Percentiles rank a stretch among this genome's conserved stretches.
Evolutionary conservation across 1,140 invertebrate species (phyloP).

Genomic region (Achroia grisella): DNA sequence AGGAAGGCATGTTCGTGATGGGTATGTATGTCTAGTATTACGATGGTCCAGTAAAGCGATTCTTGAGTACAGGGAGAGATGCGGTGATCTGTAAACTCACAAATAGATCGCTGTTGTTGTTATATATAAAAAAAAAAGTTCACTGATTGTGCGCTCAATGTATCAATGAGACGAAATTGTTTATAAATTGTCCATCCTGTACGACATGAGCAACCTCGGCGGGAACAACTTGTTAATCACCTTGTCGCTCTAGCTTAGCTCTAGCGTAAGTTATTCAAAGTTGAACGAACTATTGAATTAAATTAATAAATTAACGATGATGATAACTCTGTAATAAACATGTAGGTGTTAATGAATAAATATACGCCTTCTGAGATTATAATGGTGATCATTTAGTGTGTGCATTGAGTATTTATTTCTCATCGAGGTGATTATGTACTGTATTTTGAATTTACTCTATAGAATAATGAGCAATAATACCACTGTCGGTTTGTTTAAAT

Average conservation of each 20-base stretch:
- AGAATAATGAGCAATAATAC: constrained; percentile 44
- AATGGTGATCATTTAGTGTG: constrained; percentile 24
- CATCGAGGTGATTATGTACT: constrained; percentile 21
- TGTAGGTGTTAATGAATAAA: constrained; percentile 49
- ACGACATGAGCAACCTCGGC: constrained; percentile 33
- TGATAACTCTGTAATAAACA: constrained; percentile 33
- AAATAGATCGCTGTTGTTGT: constrained; percentile 21
- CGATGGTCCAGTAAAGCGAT: constrained; percentile 18
- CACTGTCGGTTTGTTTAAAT: constrained; percentile 18
- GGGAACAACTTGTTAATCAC: constrained; percentile 60
- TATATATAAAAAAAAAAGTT: constrained; percentile 2
- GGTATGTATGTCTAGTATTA: too few relatives aligned
- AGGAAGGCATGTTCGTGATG: too few relatives aligned
- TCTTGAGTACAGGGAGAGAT: constrained; percentile 41
- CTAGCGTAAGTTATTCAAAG: constrained; percentile 49
- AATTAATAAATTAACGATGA: constrained; percentile 28
- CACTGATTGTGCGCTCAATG: constrained; percentile 13
- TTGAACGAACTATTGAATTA: constrained; percentile 45
- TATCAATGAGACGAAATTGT: constrained; percentile 9
- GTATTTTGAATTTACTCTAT: constrained; percentile 29
- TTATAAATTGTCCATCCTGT: constrained; percentile 21
- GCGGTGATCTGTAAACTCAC: constrained; percentile 26
- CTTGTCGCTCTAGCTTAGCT: constrained; percentile 50
- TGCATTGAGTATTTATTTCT: constrained; percentile 18
- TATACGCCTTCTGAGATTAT: constrained; percentile 56